phyloP scores from a whole-genome alignment of 2,888 invertebrate species.

The Acrobasis suavella region DNA sequence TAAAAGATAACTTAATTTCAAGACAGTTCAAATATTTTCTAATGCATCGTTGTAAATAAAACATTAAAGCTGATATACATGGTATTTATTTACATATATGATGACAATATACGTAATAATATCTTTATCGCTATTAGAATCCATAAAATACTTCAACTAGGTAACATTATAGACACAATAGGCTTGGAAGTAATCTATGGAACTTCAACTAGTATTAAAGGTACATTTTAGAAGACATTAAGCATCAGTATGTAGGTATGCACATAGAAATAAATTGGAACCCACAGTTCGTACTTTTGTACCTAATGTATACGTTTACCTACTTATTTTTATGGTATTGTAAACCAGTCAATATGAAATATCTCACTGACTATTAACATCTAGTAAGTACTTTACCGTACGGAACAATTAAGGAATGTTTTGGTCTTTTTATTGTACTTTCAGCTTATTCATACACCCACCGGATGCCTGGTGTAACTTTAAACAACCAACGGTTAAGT shows the following conservation, averaged over 20 bases:
- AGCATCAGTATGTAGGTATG: conserved; percentile 32
- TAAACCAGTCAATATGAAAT: conserved; percentile 48
- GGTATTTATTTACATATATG: conserved; percentile 69
- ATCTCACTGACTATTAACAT: conserved; percentile 33
- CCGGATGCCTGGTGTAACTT: conserved; percentile 26
- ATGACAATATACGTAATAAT: conserved; percentile 50
- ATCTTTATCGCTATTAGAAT: conserved; percentile 49
- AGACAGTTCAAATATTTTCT: not conserved
- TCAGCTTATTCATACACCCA: conserved; percentile 47
- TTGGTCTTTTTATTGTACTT: conserved; percentile 76
- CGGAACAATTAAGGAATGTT: conserved; percentile 35
- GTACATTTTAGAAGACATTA: conserved; percentile 38
- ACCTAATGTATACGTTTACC: conserved; percentile 30
- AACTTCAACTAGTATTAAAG: conserved; percentile 27
- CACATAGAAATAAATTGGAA: conserved; percentile 29
- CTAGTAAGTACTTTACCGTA: conserved; percentile 32
- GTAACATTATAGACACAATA: conserved; percentile 48
- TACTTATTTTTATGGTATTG: conserved; percentile 37
- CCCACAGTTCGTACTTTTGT: conserved; percentile 32
- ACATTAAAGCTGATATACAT: conserved; percentile 63
- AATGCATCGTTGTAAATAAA: conserved; percentile 38
- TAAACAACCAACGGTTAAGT: not conserved
- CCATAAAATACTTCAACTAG: conserved; percentile 48
- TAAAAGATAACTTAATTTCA: not conserved
- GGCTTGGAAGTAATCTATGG: conserved; percentile 43